Conservation (phyloP, 2,113 vertebrate genomes). For the Triplophysa dalaica region DNA sequence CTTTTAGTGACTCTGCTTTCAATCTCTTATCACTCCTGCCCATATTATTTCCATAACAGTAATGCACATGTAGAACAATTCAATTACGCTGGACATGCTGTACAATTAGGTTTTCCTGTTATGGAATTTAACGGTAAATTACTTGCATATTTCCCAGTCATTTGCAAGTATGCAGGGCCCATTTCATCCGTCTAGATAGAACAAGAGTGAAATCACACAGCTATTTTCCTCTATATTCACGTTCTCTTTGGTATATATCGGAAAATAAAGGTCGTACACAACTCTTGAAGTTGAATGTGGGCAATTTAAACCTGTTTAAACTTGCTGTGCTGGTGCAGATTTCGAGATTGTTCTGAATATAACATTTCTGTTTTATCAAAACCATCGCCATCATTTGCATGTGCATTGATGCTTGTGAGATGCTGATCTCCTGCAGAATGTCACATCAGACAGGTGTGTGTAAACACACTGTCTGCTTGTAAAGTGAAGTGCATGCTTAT, state of each 20-base stretch:
- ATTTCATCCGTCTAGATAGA: conserved; percentile 46
- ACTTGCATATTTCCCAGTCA: conserved; percentile 59
- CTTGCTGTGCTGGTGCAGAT: conserved; percentile 21
- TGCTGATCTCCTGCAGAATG: conserved; percentile 32
- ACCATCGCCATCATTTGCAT: conserved; percentile 14
- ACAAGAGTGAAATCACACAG: conserved; percentile 2
- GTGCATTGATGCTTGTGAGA: conserved; percentile 12
- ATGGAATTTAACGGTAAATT: conserved; percentile 62
- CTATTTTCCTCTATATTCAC: background rate
- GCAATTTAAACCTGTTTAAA: conserved; percentile 17
- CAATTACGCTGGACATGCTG: conserved; percentile 66
- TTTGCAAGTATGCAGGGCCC: conserved; percentile 44
- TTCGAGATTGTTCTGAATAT: conserved; percentile 29
- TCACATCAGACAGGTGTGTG: conserved; percentile 56
- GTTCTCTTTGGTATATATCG: background rate
- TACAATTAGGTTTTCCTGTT: conserved; percentile 64
- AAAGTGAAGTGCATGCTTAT: conserved; percentile 29
- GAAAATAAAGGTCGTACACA: conserved; percentile 26
- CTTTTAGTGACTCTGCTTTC: background rate
- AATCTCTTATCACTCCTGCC: conserved; percentile 49
- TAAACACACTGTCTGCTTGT: conserved; percentile 50
- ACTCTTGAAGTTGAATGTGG: conserved; percentile 21
- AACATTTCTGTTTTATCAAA: conserved; percentile 18
- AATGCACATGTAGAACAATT: conserved; percentile 63
- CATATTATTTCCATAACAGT: conserved; percentile 58